phyloP scores from a whole-genome alignment of 1,140 invertebrate genomes.

The Trissolcus basalis region DNA sequence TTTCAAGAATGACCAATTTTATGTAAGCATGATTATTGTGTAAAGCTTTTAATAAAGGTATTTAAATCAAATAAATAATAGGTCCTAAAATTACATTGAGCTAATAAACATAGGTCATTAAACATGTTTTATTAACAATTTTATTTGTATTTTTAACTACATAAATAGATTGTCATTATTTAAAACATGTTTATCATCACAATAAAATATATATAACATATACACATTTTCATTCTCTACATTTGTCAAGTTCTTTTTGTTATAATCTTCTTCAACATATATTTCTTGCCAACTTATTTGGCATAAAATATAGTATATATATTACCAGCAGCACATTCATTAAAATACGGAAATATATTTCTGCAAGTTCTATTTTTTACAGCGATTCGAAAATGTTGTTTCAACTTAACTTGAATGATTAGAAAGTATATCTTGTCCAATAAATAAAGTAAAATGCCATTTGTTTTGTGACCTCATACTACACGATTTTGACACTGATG shows the following conservation, averaged over 20 bases:
- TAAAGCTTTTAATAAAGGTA: too few species aligned
- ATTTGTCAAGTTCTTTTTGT: conserved; percentile 21
- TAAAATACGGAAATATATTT: conserved; percentile 40
- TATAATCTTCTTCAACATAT: conserved; percentile 19
- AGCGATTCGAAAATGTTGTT: too few species aligned
- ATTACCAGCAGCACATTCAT: conserved; percentile 39
- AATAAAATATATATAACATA: conserved; percentile 51
- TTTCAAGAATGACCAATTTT: neutral
- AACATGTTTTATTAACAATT: conserved; percentile 49
- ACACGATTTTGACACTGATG: too few species aligned
- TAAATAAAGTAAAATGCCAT: too few species aligned
- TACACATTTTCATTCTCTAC: conserved; percentile 44
- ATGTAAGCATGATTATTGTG: neutral
- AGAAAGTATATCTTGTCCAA: too few species aligned
- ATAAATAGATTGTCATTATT: conserved; percentile 55
- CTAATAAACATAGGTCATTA: neutral
- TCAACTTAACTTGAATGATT: too few species aligned
- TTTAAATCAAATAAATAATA: too few species aligned
- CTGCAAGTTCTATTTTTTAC: conserved; percentile 1
- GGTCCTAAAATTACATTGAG: too few species aligned
- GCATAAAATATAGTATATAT: conserved; percentile 10
- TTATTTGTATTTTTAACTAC: conserved; percentile 47
- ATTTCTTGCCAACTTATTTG: conserved; percentile 11
- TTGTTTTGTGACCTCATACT: too few species aligned
- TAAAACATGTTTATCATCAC: conserved; percentile 50